A percentile compares a stretch with the other conserved stretches of the same genome.
These are phyloP conservation scores for Brachionus paranguensis DNA, from an alignment of 1,140 invertebrate genomes.

Conservation along the genomic window DNA sequence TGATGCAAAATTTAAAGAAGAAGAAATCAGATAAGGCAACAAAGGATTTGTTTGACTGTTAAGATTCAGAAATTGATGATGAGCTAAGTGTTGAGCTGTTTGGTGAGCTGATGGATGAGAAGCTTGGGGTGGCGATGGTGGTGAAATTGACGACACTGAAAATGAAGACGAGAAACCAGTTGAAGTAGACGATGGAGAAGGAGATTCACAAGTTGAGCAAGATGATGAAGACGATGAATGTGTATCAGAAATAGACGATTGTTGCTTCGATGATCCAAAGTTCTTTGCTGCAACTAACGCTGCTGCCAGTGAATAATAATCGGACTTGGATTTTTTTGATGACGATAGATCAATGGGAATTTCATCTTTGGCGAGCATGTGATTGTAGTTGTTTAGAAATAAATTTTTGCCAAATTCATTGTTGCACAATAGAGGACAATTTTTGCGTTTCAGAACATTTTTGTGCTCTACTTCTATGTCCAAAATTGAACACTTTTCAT, in stretches of 20 bases:
- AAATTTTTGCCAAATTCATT: background rate
- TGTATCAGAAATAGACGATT: background rate
- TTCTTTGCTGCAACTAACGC: background rate
- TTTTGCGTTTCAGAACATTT: background rate
- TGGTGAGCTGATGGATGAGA: background rate
- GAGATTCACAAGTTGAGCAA: slow-evolving; percentile 35
- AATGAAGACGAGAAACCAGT: background rate
- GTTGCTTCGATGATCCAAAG: background rate
- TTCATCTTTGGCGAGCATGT: background rate
- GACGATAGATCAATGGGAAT: slow-evolving; percentile 22
- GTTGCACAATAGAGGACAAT: background rate
- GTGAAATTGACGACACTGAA: slow-evolving; percentile 1
- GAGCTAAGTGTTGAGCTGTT: background rate
- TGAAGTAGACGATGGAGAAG: slow-evolving; percentile 31
- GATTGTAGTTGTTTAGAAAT: background rate
- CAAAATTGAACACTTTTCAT: background rate
- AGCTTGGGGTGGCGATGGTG: background rate
- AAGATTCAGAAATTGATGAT: background rate
- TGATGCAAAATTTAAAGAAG: background rate
- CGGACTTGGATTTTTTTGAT: background rate
- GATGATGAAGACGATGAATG: slow-evolving; percentile 20
- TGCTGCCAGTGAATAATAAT: background rate
- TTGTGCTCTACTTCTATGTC: background rate
- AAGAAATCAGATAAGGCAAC: slow-evolving; percentile 3
- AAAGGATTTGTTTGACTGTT: background rate